Base-by-base conservation (phyloP, 2,113 vertebrate genomes). In the Heteronetta atricapilla region DNA sequence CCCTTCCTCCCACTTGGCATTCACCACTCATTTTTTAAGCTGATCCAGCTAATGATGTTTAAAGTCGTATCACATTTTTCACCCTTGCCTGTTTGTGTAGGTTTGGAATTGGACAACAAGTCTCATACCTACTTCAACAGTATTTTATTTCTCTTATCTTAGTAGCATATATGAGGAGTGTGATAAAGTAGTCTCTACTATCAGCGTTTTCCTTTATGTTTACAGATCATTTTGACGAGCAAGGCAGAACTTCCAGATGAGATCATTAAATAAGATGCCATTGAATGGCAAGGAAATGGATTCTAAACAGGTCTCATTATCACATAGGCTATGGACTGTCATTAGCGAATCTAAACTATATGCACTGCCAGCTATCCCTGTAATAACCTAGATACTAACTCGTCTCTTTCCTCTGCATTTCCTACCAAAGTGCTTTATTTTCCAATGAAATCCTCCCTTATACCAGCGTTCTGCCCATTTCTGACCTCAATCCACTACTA, bases 171-270 rank as follows among this genome's bases (percentile, higher is more conserved):
- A 55, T 50, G 77, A 91, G 56, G 36, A 68, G 22, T 2, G 16
- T 44, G 58, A 81, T 72, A 36, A 86, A 91, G 74, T 29, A 76
- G 59, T 72, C 48, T 76, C 31, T 58, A 13, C 69, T 62, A 73
- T 72, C 70, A 92, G 50, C 53, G 46, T 60, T 87, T 89, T 44
- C 48, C 78, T 86, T 75, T 75, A 26, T 87, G 86, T 86, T 86
- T 78, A 88, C 52, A 82, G 82, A 86, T 90, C 18, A 72, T 91
- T 93, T 56, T 83, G 46, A 88, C 38, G 40, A 53, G 46, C 26
- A 75, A 90, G 52, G 72, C 64, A 95, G 72, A 81, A 86, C 44
- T 81, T 93, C 25, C 68, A 93, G 66, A 88, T n/a, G 53, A 94
- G 64, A 93, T 75, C 48, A 69, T 88, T 91, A 88, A 88, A 89